Evolutionary conservation across 2,113 vertebrate genomes (phyloP), one percentile per base, ranked within the genome.

Genomic region (Raja brachyura): DNA sequence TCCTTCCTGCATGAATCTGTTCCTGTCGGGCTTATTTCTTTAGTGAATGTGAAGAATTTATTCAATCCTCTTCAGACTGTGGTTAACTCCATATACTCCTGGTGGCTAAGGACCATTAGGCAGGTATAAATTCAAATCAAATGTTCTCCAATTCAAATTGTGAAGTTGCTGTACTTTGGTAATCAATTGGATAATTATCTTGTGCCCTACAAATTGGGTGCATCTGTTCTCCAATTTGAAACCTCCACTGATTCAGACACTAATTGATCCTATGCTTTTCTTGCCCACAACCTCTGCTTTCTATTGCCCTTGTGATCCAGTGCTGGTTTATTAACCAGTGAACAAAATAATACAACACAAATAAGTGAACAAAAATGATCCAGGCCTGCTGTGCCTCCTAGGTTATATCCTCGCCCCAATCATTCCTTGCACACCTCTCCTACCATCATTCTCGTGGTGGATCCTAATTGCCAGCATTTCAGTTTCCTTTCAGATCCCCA

Each of bases 41-140:
- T 96, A 92, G 93, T 95, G 68, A 94, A 76, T 0, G 0, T 96
- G 1, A 95, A 93, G 93, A 93, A 90, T 73, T 25, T 93, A 63
- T 8, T 95, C 25, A 96, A 94, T 56, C 94, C 94, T 75, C 93
- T 96, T 75, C 93, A 93, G 10, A 93, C 93, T 61, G 93, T 93
- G 61, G 93, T 93, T 0, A 93, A 95, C 0, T 93, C 93, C 92
- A 4, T 96, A 13, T 97, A 94, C 0, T 94, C 70, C 16, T 96
- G 95, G 95, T 96, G 95, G 93, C 95, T 95, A 93, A 95, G 70
- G 94, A 94, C 63, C n/a, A 48, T 95, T 93, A 85, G 88, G 48
- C 95, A 95, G 96, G 97, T 97, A 94, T 28, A 39, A 73, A 54
- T 93, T 93, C 93, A 39, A 25, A 54, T 63, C 28, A n/a, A n/a